Evolutionary conservation across 2,888 invertebrate species (phyloP), one percentile per base, ranked within the genome.

Genomic region (Macrophya annulata): DNA sequence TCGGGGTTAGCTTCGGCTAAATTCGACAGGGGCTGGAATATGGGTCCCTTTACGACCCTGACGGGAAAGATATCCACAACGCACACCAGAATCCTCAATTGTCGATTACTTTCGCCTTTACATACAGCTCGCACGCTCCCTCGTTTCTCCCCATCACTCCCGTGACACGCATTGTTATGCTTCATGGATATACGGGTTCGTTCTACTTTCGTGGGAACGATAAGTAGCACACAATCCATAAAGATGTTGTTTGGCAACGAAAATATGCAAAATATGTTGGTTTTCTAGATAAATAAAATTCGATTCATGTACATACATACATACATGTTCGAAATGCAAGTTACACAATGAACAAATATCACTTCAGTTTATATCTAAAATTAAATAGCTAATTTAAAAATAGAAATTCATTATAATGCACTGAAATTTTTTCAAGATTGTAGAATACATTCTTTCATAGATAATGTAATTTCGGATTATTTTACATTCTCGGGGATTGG

Each of bases 1-100:
- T 81, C 62, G 81, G 59, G 59, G 21, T 81, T 21, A 81, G 43
- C 81, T 59, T 62, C 4, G 21, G 43, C 81, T 59, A 37, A 81
- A 81, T 81, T 81, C 62, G 62, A 40, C 62, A 43, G 81, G 81
- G 59, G 59, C 59, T 81, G 40, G 81, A 59, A 81, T 81, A 81
- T 62, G 81, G 81, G 81, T 81, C 59, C 62, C 81, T 81, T 81
- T 59, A 81, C 62, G 81, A 62, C 81, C 62, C 40, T 81, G 81
- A 21, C 59, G 81, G 62, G 81, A n/a, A 81, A 81, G 81, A 81
- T 81, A 62, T 59, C 59, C 81, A 59, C 40, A 43, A 81, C 81
- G 81, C 81, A 31, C 81, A 62, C 43, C 40, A 59, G 59, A 81
- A 59, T 81, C 55, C 55, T 10, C 77, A 77, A 77, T 51, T 37